phyloP scores from a whole-genome alignment of 2,797 vertebrate species.

The Siniperca scherzeri region DNA sequence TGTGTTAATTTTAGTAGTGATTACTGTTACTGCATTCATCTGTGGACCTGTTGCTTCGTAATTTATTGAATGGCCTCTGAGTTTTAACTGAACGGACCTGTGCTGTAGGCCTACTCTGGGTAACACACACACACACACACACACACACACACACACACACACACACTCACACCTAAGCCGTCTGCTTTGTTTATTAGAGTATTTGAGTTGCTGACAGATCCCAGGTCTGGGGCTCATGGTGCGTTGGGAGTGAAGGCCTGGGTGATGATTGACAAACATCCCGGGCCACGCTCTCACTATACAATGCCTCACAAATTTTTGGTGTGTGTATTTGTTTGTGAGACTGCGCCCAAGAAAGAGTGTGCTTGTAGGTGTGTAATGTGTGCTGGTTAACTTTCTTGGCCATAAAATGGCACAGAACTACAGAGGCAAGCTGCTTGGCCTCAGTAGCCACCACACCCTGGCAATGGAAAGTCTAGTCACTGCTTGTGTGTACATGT shows the following conservation, averaged over 20 bases:
- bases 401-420: constrained; percentile 20
- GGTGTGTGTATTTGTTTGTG: constrained; percentile 3
- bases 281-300: constrained; percentile 23
- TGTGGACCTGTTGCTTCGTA: constrained; percentile 16
- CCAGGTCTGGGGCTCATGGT: constrained; percentile 50
- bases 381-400: constrained; percentile 50
- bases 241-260: constrained; percentile 45
- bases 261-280: constrained; percentile 66
- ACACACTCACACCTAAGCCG: constrained; percentile 40
- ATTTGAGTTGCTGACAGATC: constrained; percentile 78
- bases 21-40: neutral
- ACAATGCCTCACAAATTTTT: constrained; percentile 29
- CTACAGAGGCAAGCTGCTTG: constrained; percentile 44
- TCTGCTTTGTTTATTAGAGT: constrained; percentile 71
- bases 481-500: constrained; percentile 32
- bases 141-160: constrained; percentile 21
- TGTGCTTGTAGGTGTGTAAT: constrained; percentile 17
- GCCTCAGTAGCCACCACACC: constrained; percentile 52
- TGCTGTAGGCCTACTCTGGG: constrained; percentile 32
- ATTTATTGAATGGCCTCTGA: constrained; percentile 25
- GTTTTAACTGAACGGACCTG: constrained; percentile 25
- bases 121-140: constrained; percentile 26
- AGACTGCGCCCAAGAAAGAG: neutral
- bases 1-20: constrained; percentile 25
- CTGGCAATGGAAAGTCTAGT: constrained; percentile 53